Base-by-base conservation (phyloP, 2,113 vertebrate species). In the Prionailurus bengalensis region DNA sequence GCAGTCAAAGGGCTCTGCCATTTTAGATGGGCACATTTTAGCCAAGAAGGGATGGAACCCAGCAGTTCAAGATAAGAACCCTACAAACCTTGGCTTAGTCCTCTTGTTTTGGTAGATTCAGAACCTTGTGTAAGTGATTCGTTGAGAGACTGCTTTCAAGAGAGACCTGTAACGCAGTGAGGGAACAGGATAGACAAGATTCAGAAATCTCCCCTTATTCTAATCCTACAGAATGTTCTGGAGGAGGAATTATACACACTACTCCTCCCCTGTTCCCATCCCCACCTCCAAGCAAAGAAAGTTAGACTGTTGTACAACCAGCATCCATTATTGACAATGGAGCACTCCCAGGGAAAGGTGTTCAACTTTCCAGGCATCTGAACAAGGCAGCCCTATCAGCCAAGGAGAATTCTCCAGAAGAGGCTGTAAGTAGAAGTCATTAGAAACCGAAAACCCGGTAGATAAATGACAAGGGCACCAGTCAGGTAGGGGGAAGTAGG, bases 251-350 rank as follows among this genome's bases (percentile, higher is more conserved):
- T 65, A 21, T 5, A 45, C 16, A 31, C 29, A 31, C 11, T n/a
- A 1, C 7, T n/a, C 4, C 5, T 29, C 21, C 9, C 2, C 11
- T 61, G 2, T 12, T 16, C 17, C 42, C 25, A 51, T 3, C 4
- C 25, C 5, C 14, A 79, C 5, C 3, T 8, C 48, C n/a, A 2
- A 9, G 11, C 5, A 68, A 74, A 91, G 3, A 51, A 1, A 9
- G 17, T 16, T 61, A 33, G 3, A 58, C 1, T 55, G 4, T 7
- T 13, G 2, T 31, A 7, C 23, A 51, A 45, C 14, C 29, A 78
- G 11, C 5, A 1, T 53, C 48, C 27, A 21, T 61, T 82, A 86
- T 13, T 83, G 11, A 3, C 63, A 83, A 36, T n/a, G 17, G 48
- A 25, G 6, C 15, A 71, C 29, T 11, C 71, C n/a, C 9, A 53